phyloP scores from a whole-genome alignment of 1,140 invertebrate species.

The Macrobrachium nipponense region DNA sequence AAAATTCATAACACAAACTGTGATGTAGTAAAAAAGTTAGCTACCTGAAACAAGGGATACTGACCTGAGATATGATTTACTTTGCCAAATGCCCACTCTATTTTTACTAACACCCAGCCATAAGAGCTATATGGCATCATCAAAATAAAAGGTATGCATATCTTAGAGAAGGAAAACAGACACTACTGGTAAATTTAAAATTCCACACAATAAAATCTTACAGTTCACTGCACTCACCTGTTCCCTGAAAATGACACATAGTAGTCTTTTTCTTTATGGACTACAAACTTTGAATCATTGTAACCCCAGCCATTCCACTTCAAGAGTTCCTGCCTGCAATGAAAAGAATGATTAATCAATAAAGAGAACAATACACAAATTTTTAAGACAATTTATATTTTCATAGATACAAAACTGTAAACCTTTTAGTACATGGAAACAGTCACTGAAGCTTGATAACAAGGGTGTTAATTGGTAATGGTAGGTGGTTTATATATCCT shows the following conservation, averaged over 20 bases:
- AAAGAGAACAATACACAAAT: not conserved
- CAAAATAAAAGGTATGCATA: not conserved
- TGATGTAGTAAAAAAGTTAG: too few species aligned
- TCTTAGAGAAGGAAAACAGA: not conserved
- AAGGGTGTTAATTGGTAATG: too few species aligned
- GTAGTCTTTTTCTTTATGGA: slow-evolving; percentile 72
- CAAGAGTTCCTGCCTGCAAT: slow-evolving; percentile 80
- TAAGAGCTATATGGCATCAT: too few species aligned
- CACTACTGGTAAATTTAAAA: too few species aligned
- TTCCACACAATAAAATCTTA: not conserved
- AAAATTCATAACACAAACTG: too few species aligned
- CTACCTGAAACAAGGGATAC: too few species aligned
- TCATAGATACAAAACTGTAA: not conserved
- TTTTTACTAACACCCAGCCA: too few species aligned
- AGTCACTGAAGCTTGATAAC: too few species aligned
- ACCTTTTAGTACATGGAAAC: too few species aligned
- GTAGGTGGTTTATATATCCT: too few species aligned
- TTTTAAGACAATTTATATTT: not conserved
- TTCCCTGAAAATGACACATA: slow-evolving; percentile 81
- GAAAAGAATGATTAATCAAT: not conserved
- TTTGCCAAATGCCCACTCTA: too few species aligned
- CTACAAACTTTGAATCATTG: slow-evolving; percentile 86
- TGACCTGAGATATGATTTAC: too few species aligned
- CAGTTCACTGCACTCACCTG: slow-evolving; percentile 72
- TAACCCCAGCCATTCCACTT: slow-evolving; percentile 99